Evolutionary conservation across 2,888 invertebrate species (phyloP), one percentile per base, ranked within the genome.

Genomic region (Tryphoninae sp.): DNA sequence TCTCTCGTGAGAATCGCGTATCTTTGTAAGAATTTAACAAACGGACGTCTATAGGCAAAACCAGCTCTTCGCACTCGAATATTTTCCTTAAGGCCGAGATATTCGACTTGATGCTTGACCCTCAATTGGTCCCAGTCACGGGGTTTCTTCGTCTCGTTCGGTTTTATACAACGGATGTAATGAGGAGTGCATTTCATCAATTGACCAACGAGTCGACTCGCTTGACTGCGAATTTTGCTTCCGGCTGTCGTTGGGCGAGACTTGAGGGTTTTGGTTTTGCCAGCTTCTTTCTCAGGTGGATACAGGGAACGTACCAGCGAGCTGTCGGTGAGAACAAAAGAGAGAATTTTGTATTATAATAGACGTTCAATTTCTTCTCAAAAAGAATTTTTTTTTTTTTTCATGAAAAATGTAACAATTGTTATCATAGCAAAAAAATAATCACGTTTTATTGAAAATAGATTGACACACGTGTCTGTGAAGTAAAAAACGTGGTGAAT

Each of bases 141-240:
- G 0, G 95, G 92, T 84, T 92, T 93, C 89, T 95, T 95, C 22
- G 94, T 95, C 88, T 95, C 95, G 89, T 95, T 95, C 16, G 95
- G 95, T 89, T 95, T 95, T 86, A 95, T 95, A 89, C 95, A 95
- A 83, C 95, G 92, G 81, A 95, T 95, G 89, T 95, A 95, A 90
- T 95, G 95, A 7, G 95, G 95, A 3, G 94, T 94, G 88, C 95
- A 95, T 86, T 93, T 93, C 94, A 94, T 95, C 86, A 95, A 90
- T 58, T 94, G 94, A 3, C 93, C 94, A 8, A 95, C 95, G 74
- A 95, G 92, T 80, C 93, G 92, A 90, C 95, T 95, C 16, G 95
- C 95, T 90, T 95, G 95, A 58, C 92, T 94, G 88, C 94, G 93
- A 84, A 95, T 95, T 91, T 95, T 95, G 78, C 91, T 94, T 64